These are phyloP conservation scores for Marmota monax DNA, from an alignment of 2,113 vertebrate species.

Conservation along the genomic window DNA sequence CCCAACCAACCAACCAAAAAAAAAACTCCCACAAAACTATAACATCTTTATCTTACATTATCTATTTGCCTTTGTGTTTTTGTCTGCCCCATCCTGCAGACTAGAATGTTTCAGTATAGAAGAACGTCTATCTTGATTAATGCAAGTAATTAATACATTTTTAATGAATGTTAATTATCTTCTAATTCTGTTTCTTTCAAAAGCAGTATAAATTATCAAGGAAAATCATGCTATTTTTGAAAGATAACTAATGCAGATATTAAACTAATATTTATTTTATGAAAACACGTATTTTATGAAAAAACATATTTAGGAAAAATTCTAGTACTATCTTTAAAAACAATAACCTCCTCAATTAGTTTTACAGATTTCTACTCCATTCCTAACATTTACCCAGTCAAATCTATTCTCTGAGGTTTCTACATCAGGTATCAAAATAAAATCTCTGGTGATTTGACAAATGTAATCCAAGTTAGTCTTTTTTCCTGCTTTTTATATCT, in stretches of 20 bases:
- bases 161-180: constrained; percentile 33
- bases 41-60: neutral
- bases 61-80: neutral
- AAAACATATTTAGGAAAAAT: constrained; percentile 13
- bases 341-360: neutral
- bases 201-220: constrained; percentile 23
- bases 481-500: constrained; percentile 1
- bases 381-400: neutral
- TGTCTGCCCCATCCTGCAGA: neutral
- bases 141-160: constrained; percentile 15
- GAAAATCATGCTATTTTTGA: neutral
- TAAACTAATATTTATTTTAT: constrained; percentile 29
- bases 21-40: neutral
- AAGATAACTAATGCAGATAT: neutral
- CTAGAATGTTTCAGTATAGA: constrained; percentile 29
- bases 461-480: constrained; percentile 24
- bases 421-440: neutral
- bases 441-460: neutral
- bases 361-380: constrained; percentile 40
- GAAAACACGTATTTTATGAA: neutral
- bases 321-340: constrained; percentile 39
- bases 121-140: constrained; percentile 28
- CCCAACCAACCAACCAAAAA: no score
- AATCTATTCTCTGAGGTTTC: neutral
- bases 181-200: constrained; percentile 47